Base-by-base conservation (phyloP, 2,888 invertebrate species). In the Doris montereyensis region DNA sequence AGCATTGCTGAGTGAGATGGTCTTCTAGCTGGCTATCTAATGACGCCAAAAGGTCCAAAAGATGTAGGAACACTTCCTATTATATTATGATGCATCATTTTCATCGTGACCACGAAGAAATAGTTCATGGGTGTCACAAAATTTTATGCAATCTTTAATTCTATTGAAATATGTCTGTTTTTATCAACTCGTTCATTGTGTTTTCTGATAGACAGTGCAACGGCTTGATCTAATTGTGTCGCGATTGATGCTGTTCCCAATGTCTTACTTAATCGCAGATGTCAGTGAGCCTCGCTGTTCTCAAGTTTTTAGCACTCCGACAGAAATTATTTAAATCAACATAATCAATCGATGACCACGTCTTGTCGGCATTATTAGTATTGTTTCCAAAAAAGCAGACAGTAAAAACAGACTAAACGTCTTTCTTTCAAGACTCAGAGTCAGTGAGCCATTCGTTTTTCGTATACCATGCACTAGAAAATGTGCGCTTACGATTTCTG, bases 131-230 rank as follows among this genome's bases (percentile, higher is more conserved):
- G 21, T 21, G 21, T 5, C 62, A 65, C 67, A 3, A 65, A 65
- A 21, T 26, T 3, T 2, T 4, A 10, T 17, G 24, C 67, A 10
- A 1, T 21, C 67, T 4, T 1, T 10, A 26, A 65, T 3, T 65
- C 26, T 65, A 62, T 62, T 62, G 21, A 21, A 62, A 62, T 24
- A n/a, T 17, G 62, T n/a, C 62, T 62, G 62, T 17, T 62, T 62
- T 62, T 62, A 62, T 62, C 28, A 3, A 65, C 67, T 10, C 28
- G 21, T 30, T 21, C 28, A 24, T 65, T 65, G 67, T 65, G 24
- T 17, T 13, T 24, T 24, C 21, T 24, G 5, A 62, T n/a, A 5
- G 62, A 62, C 21, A 17, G 13, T 26, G 13, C 13, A 24, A 26
- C 26, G 2, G 26, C 67, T 21, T 3, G 4, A 24, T 24, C 28